A percentile compares a stretch with the other conserved stretches of the same genome.
phyloP scores from a whole-genome alignment of 2,797 vertebrate species.

The Xerus rutilus region DNA sequence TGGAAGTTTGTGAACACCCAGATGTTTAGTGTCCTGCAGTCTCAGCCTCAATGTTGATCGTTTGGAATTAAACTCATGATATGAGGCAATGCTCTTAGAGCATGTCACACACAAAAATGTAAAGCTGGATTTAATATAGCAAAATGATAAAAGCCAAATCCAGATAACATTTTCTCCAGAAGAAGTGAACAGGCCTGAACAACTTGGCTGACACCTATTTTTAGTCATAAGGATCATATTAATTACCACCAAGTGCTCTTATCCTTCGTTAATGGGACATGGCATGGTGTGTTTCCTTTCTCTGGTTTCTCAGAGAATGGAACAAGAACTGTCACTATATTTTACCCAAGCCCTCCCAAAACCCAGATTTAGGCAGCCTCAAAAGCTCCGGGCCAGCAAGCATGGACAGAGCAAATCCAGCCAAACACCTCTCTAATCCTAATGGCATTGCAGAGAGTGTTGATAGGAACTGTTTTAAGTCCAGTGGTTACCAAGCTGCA shows the following conservation, averaged over 20 bases:
- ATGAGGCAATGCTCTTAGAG: conserved; percentile 75
- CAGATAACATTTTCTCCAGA: conserved; percentile 76
- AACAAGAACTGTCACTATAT: conserved; percentile 31
- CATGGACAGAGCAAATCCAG: background rate
- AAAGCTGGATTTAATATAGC: conserved; percentile 83
- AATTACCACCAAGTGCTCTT: conserved; percentile 74
- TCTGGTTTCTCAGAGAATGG: conserved; percentile 53
- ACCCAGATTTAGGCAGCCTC: background rate
- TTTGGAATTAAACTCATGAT: conserved; percentile 62
- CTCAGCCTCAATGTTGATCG: background rate
- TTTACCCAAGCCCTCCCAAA: background rate
- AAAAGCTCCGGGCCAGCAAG: background rate
- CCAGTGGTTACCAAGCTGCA: conserved; percentile 64
- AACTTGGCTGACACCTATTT: conserved; percentile 76
- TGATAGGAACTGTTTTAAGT: conserved; percentile 70
- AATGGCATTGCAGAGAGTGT: background rate
- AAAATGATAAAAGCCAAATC: conserved; percentile 78
- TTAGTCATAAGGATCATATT: conserved; percentile 72
- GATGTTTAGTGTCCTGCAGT: conserved; percentile 61
- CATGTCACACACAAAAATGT: conserved; percentile 78
- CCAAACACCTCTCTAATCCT: conserved; percentile 18
- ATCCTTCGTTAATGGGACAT: conserved; percentile 58
- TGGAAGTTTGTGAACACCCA: conserved; percentile 50
- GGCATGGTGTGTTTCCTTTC: conserved; percentile 6
- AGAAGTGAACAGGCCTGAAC: conserved; percentile 72